Conservation (phyloP, 2,797 vertebrate species). For the Oophaga sylvatica region DNA sequence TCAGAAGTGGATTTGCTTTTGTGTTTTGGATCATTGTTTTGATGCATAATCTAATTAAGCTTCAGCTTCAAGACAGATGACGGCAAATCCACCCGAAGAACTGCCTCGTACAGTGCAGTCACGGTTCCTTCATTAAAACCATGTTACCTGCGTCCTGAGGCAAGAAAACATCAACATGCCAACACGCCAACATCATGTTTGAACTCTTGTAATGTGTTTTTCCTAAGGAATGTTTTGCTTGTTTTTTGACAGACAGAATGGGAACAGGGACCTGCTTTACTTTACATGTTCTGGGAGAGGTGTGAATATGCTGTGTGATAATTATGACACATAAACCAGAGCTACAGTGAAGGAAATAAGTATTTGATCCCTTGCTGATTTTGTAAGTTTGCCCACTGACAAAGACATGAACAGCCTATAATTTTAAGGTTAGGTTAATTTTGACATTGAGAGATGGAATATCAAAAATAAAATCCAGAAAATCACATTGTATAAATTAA, state of each 20-base stretch:
- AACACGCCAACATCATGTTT: conserved; percentile 1
- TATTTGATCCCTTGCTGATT: no score
- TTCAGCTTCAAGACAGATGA: conserved; percentile 4
- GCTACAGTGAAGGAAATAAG: no score
- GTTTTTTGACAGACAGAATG: not conserved
- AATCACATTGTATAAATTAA: no score
- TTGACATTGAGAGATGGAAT: no score
- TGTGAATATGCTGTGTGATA: not conserved
- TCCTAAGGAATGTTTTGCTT: not conserved
- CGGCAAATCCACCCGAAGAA: not conserved
- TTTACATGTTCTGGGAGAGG: not conserved
- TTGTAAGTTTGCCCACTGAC: no score
- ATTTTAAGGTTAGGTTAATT: no score
- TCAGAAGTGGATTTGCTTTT: conserved; percentile 24
- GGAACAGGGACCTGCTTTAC: not conserved
- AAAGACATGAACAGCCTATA: no score
- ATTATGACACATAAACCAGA: not conserved
- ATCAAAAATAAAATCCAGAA: no score
- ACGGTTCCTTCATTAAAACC: not conserved
- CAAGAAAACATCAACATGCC: not conserved
- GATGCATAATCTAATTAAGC: conserved; percentile 13
- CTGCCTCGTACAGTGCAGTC: not conserved
- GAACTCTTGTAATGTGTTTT: not conserved
- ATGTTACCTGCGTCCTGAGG: not conserved
- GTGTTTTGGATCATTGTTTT: conserved; percentile 14